Conservation (phyloP, 2,113 vertebrate genomes). For the Chionis minor region DNA sequence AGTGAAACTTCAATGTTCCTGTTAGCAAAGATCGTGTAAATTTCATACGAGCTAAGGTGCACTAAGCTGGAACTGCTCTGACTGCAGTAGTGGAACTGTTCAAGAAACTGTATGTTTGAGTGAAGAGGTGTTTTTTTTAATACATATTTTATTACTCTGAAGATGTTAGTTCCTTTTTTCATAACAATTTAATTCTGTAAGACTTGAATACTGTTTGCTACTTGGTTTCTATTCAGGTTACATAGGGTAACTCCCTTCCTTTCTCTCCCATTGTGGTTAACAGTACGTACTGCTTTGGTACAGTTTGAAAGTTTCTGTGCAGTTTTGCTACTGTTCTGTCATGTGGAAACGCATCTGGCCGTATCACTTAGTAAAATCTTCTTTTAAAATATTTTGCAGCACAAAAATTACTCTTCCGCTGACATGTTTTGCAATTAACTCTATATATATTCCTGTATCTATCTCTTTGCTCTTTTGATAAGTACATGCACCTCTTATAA, state of each 20-base stretch:
- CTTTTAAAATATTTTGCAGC: not conserved
- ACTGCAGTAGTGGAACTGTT: not conserved
- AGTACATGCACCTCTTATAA: not conserved
- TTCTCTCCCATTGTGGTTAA: conserved; percentile 60
- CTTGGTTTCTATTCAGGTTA: conserved; percentile 44
- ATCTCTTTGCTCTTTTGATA: not conserved
- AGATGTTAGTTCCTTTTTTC: not conserved
- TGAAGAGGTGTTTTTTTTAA: not conserved
- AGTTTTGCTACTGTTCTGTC: conserved; percentile 3
- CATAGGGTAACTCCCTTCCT: conserved; percentile 64
- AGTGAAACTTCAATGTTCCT: not conserved
- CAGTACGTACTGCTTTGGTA: not conserved
- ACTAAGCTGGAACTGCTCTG: not conserved
- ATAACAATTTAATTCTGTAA: not conserved
- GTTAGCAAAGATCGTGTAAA: not conserved
- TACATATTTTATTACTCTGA: not conserved
- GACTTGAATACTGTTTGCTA: not conserved
- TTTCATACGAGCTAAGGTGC: not conserved
- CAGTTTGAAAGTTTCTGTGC: not conserved
- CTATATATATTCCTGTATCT: not conserved
- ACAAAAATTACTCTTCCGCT: not conserved
- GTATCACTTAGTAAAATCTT: not conserved
- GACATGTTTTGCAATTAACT: not conserved
- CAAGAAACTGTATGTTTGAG: not conserved
- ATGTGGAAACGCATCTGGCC: not conserved